Base-by-base conservation (phyloP, 2,888 invertebrate species). In the Andricus quercusramuli region DNA sequence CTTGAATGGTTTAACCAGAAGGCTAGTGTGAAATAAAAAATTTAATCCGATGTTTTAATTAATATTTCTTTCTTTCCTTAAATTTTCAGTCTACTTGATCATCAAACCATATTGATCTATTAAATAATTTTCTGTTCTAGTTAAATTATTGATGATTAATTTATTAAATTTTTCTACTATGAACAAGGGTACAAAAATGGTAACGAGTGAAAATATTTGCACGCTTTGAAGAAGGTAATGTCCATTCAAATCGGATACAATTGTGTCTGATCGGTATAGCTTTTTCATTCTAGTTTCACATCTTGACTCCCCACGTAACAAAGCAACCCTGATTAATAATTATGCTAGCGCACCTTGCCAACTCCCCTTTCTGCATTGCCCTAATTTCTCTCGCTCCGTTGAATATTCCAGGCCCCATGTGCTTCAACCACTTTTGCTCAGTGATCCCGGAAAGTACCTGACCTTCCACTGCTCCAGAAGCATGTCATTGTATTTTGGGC, bases 401-500 rank as follows among this genome's bases (percentile, higher is more conserved):
- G 81, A 83, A 62, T 81, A 83, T 82, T 68, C 59, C 80, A 22
- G 64, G 78, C 80, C 70, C 64, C 80, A 79, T 81, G 80, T 81
- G 80, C 78, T 41, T 59, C 79, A 80, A 76, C 56, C 77, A 59
- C 80, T 81, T 80, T 80, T 81, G 76, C 47, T 25, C 59, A 65
- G 44, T 25, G 25, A 47, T 56, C 51, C 47, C 65, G 29, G 77
- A 78, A 78, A 79, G 37, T 79, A 44, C 79, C 59, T 64, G 77
- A 68, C 78, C 77, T 62, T 62, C 76, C 77, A 74, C 79, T 77
- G 78, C 83, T 80, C 64, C 62, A 83, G 82, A 78, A 83, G 83
- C 82, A 79, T 85, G 82, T 83, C 83, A 83, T 83, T 83, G 83
- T 85, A 80, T 85, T 85, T 83, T 85, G 85, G 85, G 85, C 83